A percentile compares a stretch with the other conserved stretches of the same genome.
phyloP scores from a whole-genome alignment of 2,888 invertebrate species.

The Empis livida region DNA sequence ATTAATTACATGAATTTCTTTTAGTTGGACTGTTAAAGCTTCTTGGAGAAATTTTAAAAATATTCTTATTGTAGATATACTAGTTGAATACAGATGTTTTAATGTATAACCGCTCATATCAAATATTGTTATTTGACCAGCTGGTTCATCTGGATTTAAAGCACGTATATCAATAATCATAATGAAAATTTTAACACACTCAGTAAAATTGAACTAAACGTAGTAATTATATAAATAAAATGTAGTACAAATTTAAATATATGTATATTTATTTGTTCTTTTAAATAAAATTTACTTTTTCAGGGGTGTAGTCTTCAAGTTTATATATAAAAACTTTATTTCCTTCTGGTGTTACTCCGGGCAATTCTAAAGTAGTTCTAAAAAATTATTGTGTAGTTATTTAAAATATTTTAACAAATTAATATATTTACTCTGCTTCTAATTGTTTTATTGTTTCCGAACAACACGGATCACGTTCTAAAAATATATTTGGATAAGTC shows the following conservation, averaged over 20 bases:
- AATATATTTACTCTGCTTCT: not conserved
- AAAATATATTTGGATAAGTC: conserved; percentile 37
- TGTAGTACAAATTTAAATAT: no score
- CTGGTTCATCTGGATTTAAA: conserved; percentile 42
- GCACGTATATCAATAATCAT: conserved; percentile 55
- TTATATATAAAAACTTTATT: not conserved
- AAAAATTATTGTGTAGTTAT: not conserved
- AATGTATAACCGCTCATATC: conserved; percentile 51
- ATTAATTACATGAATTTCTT: conserved; percentile 46
- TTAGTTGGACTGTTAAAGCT: conserved; percentile 26
- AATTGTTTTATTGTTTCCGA: conserved; percentile 2
- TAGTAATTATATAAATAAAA: no score
- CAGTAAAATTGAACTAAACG: conserved; percentile 48
- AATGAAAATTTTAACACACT: conserved; percentile 54
- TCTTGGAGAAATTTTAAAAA: conserved; percentile 26
- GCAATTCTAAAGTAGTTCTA: not conserved
- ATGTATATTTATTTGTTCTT: no score
- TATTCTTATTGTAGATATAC: conserved; percentile 18
- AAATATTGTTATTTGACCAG: conserved; percentile 48
- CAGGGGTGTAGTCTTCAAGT: not conserved
- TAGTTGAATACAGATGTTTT: conserved; percentile 39
- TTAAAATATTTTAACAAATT: not conserved
- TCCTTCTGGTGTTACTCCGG: not conserved
- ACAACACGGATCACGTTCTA: conserved; percentile 31
- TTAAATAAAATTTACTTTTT: not conserved